A percentile compares a stretch with the other conserved stretches of the same genome.
Evolutionary conservation across 1,140 invertebrate species (phyloP).

Genomic region (Drosophila teissieri): DNA sequence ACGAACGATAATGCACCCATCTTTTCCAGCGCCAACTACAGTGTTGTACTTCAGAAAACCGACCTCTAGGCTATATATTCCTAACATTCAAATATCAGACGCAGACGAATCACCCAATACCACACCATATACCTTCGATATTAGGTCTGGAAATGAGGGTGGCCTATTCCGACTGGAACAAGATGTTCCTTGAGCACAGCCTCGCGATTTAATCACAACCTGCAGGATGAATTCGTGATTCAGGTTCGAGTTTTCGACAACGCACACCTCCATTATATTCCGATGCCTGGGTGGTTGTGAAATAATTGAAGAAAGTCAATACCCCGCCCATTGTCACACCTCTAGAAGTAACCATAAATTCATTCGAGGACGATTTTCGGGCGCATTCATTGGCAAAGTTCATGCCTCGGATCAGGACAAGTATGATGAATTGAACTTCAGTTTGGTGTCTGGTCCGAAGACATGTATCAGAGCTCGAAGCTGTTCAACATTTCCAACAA

Average conservation of each 20-base stretch:
- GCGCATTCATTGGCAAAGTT: constrained; percentile 95
- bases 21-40: constrained; percentile 92
- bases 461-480: constrained; percentile 87
- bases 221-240: constrained; percentile 92
- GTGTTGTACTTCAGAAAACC: constrained; percentile 94
- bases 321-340: constrained; percentile 96
- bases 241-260: constrained; percentile 97
- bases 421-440: constrained; percentile 94
- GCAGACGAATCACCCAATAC: constrained; percentile 94
- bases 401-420: constrained; percentile 96
- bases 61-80: constrained; percentile 91
- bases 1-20: constrained; percentile 95
- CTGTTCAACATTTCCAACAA: constrained; percentile 92
- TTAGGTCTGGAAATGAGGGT: constrained; percentile 94
- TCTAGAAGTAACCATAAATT: constrained; percentile 94
- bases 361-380: constrained; percentile 95
- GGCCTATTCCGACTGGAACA: constrained; percentile 94
- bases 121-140: constrained; percentile 96
- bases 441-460: constrained; percentile 87
- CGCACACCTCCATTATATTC: constrained; percentile 94
- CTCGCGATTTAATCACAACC: constrained; percentile 93
- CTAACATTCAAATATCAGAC: constrained; percentile 94
- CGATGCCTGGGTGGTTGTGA: constrained; percentile 93
- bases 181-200: constrained; percentile 93
- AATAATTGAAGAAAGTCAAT: constrained; percentile 97